phyloP scores from a whole-genome alignment of 2,888 invertebrate genomes.

The Biston betularia region DNA sequence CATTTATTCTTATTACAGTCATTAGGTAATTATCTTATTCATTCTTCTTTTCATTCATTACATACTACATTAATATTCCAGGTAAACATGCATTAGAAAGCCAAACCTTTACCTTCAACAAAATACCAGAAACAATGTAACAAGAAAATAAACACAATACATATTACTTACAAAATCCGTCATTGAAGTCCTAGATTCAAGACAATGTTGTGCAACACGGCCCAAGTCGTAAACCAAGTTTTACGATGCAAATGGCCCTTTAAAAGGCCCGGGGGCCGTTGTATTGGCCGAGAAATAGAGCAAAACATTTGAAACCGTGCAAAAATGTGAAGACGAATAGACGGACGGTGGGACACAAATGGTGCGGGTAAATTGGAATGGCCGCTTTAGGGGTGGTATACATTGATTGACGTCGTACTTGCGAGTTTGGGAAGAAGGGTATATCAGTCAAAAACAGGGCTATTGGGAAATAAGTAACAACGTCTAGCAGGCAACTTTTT shows the following conservation, averaged over 20 bases:
- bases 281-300: conserved; percentile 58
- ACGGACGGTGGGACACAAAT: conserved; percentile 36
- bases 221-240: conserved; percentile 62
- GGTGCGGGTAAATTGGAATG: conserved; percentile 37
- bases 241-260: conserved; percentile 66
- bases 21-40: no score
- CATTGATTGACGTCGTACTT: conserved; percentile 7
- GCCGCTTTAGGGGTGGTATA: conserved; percentile 27
- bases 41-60: no score
- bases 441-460: not conserved
- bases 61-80: no score
- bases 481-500: no score
- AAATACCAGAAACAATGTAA: not conserved
- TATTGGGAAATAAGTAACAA: no score
- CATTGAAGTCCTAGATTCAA: conserved; percentile 40
- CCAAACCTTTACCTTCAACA: not conserved
- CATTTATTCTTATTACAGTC: no score
- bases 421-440: not conserved
- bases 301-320: conserved; percentile 43
- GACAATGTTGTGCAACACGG: conserved; percentile 49
- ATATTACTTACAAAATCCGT: conserved; percentile 28
- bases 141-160: conserved; percentile 4
- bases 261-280: conserved; percentile 58
- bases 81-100: not conserved
- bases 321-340: conserved; percentile 46